phyloP scores from a whole-genome alignment of 1,140 invertebrate species.

The Asobara japonica region DNA sequence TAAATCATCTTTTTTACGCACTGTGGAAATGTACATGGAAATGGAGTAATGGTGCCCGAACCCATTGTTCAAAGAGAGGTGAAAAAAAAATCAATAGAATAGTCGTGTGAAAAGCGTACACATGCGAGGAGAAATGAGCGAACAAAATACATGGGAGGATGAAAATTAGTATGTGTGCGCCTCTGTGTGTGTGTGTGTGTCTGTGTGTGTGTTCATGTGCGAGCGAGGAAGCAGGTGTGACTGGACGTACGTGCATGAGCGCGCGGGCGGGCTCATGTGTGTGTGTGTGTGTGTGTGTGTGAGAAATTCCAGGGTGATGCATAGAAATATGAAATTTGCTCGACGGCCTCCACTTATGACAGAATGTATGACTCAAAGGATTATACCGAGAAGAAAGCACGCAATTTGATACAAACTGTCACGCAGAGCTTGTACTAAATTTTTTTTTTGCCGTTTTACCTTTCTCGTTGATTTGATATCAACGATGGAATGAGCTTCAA shows the following conservation, averaged over 20 bases:
- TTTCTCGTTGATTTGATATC: background rate
- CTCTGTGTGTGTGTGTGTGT: too few species aligned
- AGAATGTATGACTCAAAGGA: conserved; percentile 20
- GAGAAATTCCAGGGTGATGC: too few species aligned
- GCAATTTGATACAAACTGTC: conserved; percentile 41
- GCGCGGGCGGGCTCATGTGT: too few species aligned
- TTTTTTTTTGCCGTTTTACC: background rate
- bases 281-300: too few species aligned
- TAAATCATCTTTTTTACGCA: too few species aligned
- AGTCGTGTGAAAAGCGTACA: background rate
- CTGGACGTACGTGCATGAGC: too few species aligned
- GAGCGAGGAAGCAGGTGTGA: too few species aligned
- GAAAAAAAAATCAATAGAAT: background rate
- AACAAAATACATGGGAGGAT: background rate
- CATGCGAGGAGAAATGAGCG: background rate
- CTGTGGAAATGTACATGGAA: too few species aligned
- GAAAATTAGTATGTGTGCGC: too few species aligned
- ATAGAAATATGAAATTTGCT: background rate
- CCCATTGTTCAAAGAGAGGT: background rate
- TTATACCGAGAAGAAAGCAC: conserved; percentile 31
- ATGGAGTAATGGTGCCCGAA: too few species aligned
- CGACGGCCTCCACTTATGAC: background rate
- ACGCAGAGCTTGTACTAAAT: conserved; percentile 37
- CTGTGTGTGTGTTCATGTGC: too few species aligned
- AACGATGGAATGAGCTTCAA: too few species aligned